phyloP scores from a whole-genome alignment of 2,113 vertebrate genomes.

The Lophochroa leadbeateri region DNA sequence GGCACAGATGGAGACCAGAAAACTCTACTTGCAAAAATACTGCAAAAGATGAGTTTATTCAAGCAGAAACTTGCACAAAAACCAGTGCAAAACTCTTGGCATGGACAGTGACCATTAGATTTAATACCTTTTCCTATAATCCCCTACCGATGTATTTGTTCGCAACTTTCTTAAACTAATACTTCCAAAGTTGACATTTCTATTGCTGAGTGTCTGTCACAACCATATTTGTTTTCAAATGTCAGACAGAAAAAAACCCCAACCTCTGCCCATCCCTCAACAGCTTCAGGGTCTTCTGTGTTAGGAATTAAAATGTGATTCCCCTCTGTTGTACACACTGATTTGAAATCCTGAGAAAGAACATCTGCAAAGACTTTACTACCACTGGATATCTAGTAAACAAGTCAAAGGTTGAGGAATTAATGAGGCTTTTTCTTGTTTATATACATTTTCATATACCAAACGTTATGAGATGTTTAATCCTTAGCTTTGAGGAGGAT shows the following conservation, averaged over 20 bases:
- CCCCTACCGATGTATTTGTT: not conserved
- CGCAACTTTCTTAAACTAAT: not conserved
- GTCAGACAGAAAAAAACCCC: not conserved
- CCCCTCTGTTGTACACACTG: not conserved
- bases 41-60: not conserved
- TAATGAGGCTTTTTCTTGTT: not conserved
- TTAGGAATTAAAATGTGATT: not conserved
- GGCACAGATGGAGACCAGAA: not conserved
- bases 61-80: not conserved
- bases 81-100: not conserved
- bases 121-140: not conserved
- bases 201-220: not conserved
- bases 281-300: not conserved
- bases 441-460: not conserved
- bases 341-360: not conserved
- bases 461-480: not conserved
- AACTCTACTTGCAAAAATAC: not conserved
- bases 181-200: not conserved
- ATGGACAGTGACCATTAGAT: not conserved
- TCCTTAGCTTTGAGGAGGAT: not conserved
- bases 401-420: constrained; percentile 14
- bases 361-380: not conserved
- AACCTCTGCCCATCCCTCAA: not conserved
- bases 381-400: not conserved
- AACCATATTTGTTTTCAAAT: not conserved